Percentiles rank a stretch among this genome's conserved stretches.
phyloP scores from a whole-genome alignment of 2,113 vertebrate genomes.

The Turdus rufiventris region DNA sequence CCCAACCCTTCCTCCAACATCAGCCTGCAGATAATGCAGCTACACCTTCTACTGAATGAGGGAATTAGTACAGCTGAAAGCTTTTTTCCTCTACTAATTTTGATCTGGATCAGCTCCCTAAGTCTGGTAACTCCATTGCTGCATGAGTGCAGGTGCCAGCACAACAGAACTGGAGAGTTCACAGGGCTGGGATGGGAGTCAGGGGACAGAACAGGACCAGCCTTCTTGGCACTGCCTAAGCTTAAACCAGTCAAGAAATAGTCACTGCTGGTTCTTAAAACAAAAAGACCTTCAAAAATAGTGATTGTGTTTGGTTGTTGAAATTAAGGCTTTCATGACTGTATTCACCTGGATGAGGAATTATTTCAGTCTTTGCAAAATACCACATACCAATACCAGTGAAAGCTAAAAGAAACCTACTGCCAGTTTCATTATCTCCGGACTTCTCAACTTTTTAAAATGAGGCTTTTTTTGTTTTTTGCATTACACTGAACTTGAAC shows the following conservation, averaged over 20 bases:
- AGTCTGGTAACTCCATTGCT: not conserved
- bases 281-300: not conserved
- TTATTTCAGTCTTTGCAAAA: not conserved
- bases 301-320: not conserved
- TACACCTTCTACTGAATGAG: not conserved
- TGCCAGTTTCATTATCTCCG: not conserved
- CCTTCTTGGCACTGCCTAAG: not conserved
- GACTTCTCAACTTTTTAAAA: not conserved
- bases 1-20: not conserved
- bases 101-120: not conserved
- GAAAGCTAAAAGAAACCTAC: not conserved
- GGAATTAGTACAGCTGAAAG: not conserved
- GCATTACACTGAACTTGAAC: not conserved
- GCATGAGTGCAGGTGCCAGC: not conserved
- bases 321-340: not conserved
- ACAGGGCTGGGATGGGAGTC: accelerated
- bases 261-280: not conserved
- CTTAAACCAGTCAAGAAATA: not conserved
- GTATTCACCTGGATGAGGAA: not conserved
- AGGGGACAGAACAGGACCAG: not conserved
- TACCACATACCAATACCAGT: not conserved
- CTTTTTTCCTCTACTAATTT: not conserved
- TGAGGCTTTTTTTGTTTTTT: not conserved
- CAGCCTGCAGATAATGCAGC: not conserved
- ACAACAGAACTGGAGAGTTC: accelerated